These are phyloP conservation scores for Trichomycterus rosablanca DNA, from an alignment of 2,113 vertebrate genomes.

Conservation along the genomic window DNA sequence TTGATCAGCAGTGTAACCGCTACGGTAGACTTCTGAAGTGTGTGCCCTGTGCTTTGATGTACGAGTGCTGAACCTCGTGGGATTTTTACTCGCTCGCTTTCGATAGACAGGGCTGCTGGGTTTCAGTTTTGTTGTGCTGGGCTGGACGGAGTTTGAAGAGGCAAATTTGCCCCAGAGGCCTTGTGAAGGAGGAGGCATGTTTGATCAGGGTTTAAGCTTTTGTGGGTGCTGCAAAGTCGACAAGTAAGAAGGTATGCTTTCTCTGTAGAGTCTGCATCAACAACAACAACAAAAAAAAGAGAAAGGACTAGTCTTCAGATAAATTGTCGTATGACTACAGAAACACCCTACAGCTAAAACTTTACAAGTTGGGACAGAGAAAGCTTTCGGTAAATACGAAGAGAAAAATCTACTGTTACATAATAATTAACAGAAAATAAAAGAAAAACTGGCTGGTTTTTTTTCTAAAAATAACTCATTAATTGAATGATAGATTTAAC, in stretches of 20 bases:
- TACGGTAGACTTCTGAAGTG: slow-evolving; percentile 28
- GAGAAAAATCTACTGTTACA: too few relatives aligned
- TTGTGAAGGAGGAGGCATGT: slow-evolving; percentile 1
- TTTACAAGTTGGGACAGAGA: slow-evolving; percentile 1
- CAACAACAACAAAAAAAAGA: too few relatives aligned
- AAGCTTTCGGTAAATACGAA: background rate
- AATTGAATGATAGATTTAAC: too few relatives aligned
- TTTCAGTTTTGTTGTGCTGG: slow-evolving; percentile 17
- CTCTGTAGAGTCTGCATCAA: slow-evolving; percentile 3
- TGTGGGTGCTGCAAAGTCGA: slow-evolving; percentile 22
- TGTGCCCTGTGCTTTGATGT: slow-evolving; percentile 19
- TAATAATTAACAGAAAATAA: too few relatives aligned
- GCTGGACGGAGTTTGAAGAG: background rate
- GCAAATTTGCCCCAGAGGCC: slow-evolving; percentile 15
- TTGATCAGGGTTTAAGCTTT: slow-evolving; percentile 18
- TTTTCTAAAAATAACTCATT: too few relatives aligned
- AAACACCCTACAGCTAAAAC: slow-evolving; percentile 2
- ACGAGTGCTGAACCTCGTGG: slow-evolving; percentile 21
- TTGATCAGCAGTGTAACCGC: slow-evolving; percentile 39
- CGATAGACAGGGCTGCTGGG: background rate
- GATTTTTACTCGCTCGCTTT: slow-evolving; percentile 28
- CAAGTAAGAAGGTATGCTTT: slow-evolving; percentile 22
- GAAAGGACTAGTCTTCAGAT: slow-evolving; percentile 1
- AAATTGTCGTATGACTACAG: background rate
- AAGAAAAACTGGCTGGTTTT: too few relatives aligned